Evolutionary conservation across 1,140 invertebrate species (phyloP), one percentile per base, ranked within the genome.

Genomic region (Atopsyche davidsoni): DNA sequence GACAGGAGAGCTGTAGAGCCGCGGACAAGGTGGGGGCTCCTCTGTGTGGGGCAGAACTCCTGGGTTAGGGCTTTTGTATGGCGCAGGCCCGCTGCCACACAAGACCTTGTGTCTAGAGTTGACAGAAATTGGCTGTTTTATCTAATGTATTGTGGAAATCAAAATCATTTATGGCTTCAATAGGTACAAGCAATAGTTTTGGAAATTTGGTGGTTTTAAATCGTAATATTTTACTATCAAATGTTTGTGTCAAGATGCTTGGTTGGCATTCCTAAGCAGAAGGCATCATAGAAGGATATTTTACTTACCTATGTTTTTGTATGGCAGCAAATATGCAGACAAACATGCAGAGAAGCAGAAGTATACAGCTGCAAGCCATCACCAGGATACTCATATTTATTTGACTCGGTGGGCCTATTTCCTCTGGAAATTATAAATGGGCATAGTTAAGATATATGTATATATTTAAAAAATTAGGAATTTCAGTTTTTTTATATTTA

Each of bases 341-440:
- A 9, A 73, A 46, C 45, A 73, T 70, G 40, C 67, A 70, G 16
- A 69, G 53, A 4, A 72, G 61, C 0, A 74, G 63, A 0, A 74
- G 64, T 14, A 70, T 58, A 11, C 68, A 70, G 34, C 69, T 72
- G 59, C 70, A 72, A 4, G 72, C 63, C 36, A 73, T 72, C 2
- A 73, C 70, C 41, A 72, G 46, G 62, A 72, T 69, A 41, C 71
- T 73, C 9, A 71, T 58, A 48, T 73, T 70, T 17, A 73, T 58
- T 19, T 73, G 69, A n/a, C 64, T 70, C 3, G 69, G 70, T 1
- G 70, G 69, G 2, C 69, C 71, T 31, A 73, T 70, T 61, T 73
- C 71, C 47, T 71, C 71, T 73, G 62, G 34, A 70, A 64, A 19
- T 23, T 11, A 57, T 38, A 32, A 42, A n/a, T n/a, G n/a, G n/a